Evolutionary conservation across 2,888 invertebrate genomes (phyloP).

Genomic region (Neoascia interrupta): DNA sequence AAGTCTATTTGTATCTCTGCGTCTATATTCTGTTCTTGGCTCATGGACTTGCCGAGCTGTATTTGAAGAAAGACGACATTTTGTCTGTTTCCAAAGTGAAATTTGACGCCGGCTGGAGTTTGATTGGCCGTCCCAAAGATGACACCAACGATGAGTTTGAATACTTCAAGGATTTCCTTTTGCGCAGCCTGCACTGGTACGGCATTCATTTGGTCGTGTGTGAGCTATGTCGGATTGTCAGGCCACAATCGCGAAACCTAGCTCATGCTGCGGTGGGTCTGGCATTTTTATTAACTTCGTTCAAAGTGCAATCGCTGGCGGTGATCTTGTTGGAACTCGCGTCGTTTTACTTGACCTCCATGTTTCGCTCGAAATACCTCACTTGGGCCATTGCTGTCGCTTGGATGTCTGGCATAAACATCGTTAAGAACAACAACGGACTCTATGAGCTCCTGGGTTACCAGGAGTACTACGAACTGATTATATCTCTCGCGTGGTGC

Average conservation of each 20-base stretch:
- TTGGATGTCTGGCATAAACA: conserved; percentile 76
- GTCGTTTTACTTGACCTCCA: conserved; percentile 73
- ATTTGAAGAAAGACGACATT: conserved; percentile 73
- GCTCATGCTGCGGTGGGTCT: conserved; percentile 73
- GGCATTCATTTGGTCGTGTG: conserved; percentile 74
- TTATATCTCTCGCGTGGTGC: conserved; percentile 83
- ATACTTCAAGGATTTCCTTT: conserved; percentile 75
- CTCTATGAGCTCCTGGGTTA: conserved; percentile 74
- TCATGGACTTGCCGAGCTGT: conserved; percentile 74
- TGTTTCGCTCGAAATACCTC: conserved; percentile 69
- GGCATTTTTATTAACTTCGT: conserved; percentile 71
- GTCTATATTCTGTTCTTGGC: conserved; percentile 76
- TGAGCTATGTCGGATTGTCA: conserved; percentile 69
- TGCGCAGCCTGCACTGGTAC: conserved; percentile 75
- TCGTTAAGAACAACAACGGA: conserved; percentile 72
- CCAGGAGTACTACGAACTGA: conserved; percentile 75
- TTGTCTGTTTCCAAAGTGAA: conserved; percentile 71
- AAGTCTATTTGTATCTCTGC: conserved; percentile 75
- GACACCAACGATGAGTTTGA: conserved; percentile 78
- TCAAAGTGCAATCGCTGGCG: conserved; percentile 70
- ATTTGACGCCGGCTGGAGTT: conserved; percentile 74
- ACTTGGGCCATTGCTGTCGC: conserved; percentile 74
- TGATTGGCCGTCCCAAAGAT: conserved; percentile 75
- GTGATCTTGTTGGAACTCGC: conserved; percentile 71
- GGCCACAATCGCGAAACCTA: conserved; percentile 69